phyloP scores from a whole-genome alignment of 2,113 vertebrate genomes.

The Nematolebias whitei region DNA sequence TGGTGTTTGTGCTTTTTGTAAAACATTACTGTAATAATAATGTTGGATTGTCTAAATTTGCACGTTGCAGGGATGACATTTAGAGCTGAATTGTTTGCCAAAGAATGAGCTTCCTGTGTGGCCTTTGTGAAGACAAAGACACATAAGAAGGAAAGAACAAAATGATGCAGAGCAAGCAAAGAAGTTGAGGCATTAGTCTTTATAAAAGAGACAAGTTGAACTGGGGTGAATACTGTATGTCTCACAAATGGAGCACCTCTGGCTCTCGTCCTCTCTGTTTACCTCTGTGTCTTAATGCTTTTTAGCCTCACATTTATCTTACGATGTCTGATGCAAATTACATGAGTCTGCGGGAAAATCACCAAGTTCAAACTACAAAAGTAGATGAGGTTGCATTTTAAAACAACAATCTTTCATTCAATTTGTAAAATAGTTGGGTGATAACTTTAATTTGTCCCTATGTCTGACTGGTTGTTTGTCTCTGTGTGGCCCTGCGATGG shows the following conservation, averaged over 20 bases:
- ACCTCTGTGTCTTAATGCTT: slow-evolving; percentile 18
- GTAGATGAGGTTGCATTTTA: slow-evolving; percentile 32
- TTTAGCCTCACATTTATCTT: slow-evolving; percentile 49
- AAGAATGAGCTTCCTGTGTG: slow-evolving; percentile 7
- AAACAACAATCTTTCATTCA: slow-evolving; percentile 19
- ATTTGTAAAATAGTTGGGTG: neutral
- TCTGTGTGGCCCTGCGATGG: too few species aligned
- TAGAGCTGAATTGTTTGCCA: slow-evolving; percentile 18
- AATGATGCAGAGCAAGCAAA: slow-evolving; percentile 9
- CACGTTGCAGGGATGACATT: slow-evolving; percentile 11
- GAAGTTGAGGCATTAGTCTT: neutral
- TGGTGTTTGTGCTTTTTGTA: neutral
- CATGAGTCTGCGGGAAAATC: slow-evolving; percentile 37
- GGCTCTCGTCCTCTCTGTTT: neutral
- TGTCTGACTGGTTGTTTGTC: too few species aligned
- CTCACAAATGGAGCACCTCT: neutral
- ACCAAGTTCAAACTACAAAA: slow-evolving; percentile 29
- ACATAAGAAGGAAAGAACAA: slow-evolving; percentile 4
- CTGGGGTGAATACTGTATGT: slow-evolving; percentile 23
- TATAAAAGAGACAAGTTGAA: slow-evolving; percentile 24
- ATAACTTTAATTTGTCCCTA: neutral
- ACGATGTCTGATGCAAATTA: slow-evolving; percentile 44
- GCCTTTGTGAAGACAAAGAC: slow-evolving; percentile 3
- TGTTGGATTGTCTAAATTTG: neutral
- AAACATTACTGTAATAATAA: neutral